These are phyloP conservation scores for Habroteleia sp. DNA, from an alignment of 2,888 invertebrate genomes.

Conservation along the genomic window DNA sequence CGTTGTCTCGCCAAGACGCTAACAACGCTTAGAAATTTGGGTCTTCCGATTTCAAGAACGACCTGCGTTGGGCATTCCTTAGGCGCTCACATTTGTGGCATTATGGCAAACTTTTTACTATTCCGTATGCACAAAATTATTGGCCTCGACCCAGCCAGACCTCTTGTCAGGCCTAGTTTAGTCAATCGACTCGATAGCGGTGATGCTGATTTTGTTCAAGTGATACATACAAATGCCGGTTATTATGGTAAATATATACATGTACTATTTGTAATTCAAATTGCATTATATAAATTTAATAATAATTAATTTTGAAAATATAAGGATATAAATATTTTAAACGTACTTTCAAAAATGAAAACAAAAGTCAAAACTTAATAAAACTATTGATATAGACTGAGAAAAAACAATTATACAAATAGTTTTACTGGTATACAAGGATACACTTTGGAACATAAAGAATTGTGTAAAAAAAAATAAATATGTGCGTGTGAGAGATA, in stretches of 20 bases:
- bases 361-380: too few species aligned
- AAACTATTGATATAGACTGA: too few species aligned
- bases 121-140: constrained; percentile 89
- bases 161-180: constrained; percentile 85
- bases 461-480: too few species aligned
- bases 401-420: too few species aligned
- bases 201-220: constrained; percentile 89
- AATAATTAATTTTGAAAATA: too few species aligned
- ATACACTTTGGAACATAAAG: too few species aligned
- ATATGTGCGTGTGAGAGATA: too few species aligned
- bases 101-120: constrained; percentile 87
- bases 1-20: constrained; percentile 86
- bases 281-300: too few species aligned
- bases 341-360: too few species aligned
- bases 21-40: constrained; percentile 85
- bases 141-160: constrained; percentile 89
- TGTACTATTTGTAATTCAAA: too few species aligned
- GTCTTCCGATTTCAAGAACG: constrained; percentile 85
- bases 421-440: too few species aligned
- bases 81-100: constrained; percentile 89
- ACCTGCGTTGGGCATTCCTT: constrained; percentile 90
- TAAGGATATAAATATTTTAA: too few species aligned
- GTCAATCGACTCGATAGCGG: constrained; percentile 86
- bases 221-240: constrained; percentile 90
- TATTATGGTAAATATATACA: constrained; percentile 84